Percentiles rank a stretch among this genome's conserved stretches.
Evolutionary conservation across 2,113 vertebrate species (phyloP).

Genomic region (Aptenodytes patagonicus): DNA sequence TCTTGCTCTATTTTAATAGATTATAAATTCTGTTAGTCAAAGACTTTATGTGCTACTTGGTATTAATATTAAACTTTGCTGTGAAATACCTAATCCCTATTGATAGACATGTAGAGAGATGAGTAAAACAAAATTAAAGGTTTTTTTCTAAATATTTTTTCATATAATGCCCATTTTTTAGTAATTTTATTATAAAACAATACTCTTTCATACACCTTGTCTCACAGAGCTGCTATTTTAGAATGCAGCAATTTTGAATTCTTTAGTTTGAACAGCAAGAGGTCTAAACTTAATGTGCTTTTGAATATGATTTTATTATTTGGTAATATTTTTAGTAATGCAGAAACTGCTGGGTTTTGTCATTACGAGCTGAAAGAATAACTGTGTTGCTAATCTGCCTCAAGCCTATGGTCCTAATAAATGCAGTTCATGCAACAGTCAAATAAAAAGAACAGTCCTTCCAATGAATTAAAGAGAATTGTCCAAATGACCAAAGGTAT

Average conservation of each 20-base stretch:
- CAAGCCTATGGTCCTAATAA: conserved; percentile 51
- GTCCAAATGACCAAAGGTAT: neutral
- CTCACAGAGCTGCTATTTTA: neutral
- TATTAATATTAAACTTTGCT: neutral
- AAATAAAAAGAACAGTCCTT: conserved; percentile 21
- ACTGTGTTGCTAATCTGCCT: conserved; percentile 38
- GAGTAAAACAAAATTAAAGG: neutral
- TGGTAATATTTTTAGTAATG: conserved; percentile 35
- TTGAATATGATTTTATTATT: conserved; percentile 40
- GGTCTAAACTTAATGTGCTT: neutral
- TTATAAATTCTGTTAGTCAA: neutral
- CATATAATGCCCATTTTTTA: neutral
- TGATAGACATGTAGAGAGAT: neutral
- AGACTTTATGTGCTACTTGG: neutral
- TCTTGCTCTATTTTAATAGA: neutral
- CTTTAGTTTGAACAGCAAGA: neutral
- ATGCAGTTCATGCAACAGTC: conserved; percentile 7
- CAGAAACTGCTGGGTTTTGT: conserved; percentile 16
- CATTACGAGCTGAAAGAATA: conserved; percentile 56
- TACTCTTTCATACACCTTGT: neutral
- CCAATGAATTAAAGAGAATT: conserved; percentile 35
- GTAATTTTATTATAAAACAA: conserved; percentile 19
- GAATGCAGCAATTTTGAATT: neutral
- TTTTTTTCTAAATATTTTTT: neutral
- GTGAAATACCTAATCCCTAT: neutral